Evolutionary conservation across 2,797 vertebrate genomes (phyloP).

Genomic region (Pristis pectinata): DNA sequence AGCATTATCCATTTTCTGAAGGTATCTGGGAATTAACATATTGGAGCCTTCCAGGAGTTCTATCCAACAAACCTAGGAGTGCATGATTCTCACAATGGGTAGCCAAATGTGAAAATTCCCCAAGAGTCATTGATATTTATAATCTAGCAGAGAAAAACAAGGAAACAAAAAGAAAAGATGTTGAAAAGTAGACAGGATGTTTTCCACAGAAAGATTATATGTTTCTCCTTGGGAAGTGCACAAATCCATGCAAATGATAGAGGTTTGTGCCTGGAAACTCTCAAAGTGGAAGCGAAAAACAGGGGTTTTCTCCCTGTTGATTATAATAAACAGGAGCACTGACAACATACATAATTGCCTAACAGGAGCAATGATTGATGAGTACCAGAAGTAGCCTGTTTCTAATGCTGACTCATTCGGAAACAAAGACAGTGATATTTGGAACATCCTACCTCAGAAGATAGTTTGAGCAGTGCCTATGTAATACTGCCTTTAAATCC

Average conservation of each 20-base stretch:
- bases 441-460: too few species aligned
- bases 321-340: too few species aligned
- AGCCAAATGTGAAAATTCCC: not conserved
- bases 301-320: too few species aligned
- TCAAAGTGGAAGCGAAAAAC: too few species aligned
- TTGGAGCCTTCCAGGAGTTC: not conserved
- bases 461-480: too few species aligned
- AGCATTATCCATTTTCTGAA: not conserved
- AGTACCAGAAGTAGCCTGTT: too few species aligned
- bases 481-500: too few species aligned
- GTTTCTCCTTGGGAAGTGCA: not conserved
- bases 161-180: not conserved
- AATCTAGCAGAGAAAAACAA: not conserved
- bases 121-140: not conserved
- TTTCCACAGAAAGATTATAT: not conserved
- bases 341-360: too few species aligned
- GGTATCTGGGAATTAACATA: not conserved
- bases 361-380: too few species aligned
- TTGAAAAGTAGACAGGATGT: not conserved
- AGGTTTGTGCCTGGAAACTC: too few species aligned
- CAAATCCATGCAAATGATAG: not conserved
- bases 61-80: not conserved
- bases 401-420: not conserved
- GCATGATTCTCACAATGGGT: not conserved
- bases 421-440: not conserved